phyloP scores from a whole-genome alignment of 2,888 invertebrate species.

The Plagodis dolabraria region DNA sequence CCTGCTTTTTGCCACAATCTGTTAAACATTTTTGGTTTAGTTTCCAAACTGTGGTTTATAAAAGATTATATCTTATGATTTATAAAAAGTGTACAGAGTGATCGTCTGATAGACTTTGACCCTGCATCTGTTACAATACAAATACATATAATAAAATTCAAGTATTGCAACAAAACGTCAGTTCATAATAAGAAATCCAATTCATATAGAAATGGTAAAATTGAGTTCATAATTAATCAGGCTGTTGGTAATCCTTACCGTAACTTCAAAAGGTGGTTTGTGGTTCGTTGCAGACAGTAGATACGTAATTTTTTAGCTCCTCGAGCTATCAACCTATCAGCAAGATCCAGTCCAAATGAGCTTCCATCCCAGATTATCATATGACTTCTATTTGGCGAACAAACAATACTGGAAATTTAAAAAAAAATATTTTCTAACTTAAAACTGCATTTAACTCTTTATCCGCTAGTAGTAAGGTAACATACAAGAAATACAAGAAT shows the following conservation, averaged over 20 bases:
- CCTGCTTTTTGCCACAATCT: constrained; percentile 16
- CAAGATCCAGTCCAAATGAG: constrained; percentile 45
- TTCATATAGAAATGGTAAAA: too few species aligned
- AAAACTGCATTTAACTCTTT: neutral
- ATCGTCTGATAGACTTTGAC: too few species aligned
- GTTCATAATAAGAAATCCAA: too few species aligned
- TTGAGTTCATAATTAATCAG: too few species aligned
- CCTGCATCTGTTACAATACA: too few species aligned
- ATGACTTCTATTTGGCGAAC: constrained; percentile 36
- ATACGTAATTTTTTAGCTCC: constrained; percentile 51
- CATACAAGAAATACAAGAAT: neutral
- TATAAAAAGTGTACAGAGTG: too few species aligned
- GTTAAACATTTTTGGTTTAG: neutral
- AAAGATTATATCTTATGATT: neutral
- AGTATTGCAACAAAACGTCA: too few species aligned
- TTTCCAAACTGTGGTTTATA: neutral
- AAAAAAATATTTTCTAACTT: neutral
- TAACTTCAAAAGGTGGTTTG: constrained; percentile 9
- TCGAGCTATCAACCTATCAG: constrained; percentile 45
- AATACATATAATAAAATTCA: too few species aligned
- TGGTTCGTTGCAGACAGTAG: constrained; percentile 16
- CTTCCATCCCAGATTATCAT: constrained; percentile 8
- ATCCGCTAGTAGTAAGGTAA: neutral
- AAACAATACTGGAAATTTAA: constrained; percentile 40
- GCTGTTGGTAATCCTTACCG: constrained; percentile 1